phyloP scores from a whole-genome alignment of 2,888 invertebrate species.

The Dynastes grantii region DNA sequence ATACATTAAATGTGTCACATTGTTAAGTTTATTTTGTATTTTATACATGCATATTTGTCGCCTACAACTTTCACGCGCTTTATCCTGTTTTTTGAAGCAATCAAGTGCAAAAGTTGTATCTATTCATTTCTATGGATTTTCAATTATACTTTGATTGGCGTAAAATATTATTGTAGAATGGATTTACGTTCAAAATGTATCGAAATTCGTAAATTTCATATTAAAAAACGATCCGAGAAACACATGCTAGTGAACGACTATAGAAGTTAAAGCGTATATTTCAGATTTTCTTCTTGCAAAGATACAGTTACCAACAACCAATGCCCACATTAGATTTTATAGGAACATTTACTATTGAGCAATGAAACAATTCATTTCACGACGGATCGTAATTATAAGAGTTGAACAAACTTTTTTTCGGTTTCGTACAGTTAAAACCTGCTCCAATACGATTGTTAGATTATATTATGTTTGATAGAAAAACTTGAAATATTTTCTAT shows the following conservation, averaged over 20 bases:
- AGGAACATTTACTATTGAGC: constrained; percentile 25
- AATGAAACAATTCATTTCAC: constrained; percentile 35
- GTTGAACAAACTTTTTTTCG: constrained; percentile 29
- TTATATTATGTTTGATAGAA: constrained; percentile 37
- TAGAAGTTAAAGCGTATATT: neutral
- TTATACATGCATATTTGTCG: too few relatives aligned
- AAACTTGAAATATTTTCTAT: constrained; percentile 44
- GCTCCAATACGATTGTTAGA: constrained; percentile 39
- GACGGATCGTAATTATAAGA: constrained; percentile 28
- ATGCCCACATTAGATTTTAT: constrained; percentile 19
- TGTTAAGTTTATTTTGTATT: too few relatives aligned
- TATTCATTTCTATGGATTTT: neutral
- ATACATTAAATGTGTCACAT: too few relatives aligned
- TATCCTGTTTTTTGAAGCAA: too few relatives aligned
- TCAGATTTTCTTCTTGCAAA: neutral
- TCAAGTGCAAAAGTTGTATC: neutral
- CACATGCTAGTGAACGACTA: neutral
- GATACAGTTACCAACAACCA: neutral
- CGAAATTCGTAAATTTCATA: neutral
- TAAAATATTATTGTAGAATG: neutral
- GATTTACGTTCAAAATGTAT: constrained; percentile 1
- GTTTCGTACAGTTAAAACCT: constrained; percentile 31
- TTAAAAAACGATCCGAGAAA: neutral
- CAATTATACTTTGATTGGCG: neutral
- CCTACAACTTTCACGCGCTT: too few relatives aligned